Evolutionary conservation across 2,888 invertebrate species (phyloP).

Genomic region (Steinernema scapterisci): DNA sequence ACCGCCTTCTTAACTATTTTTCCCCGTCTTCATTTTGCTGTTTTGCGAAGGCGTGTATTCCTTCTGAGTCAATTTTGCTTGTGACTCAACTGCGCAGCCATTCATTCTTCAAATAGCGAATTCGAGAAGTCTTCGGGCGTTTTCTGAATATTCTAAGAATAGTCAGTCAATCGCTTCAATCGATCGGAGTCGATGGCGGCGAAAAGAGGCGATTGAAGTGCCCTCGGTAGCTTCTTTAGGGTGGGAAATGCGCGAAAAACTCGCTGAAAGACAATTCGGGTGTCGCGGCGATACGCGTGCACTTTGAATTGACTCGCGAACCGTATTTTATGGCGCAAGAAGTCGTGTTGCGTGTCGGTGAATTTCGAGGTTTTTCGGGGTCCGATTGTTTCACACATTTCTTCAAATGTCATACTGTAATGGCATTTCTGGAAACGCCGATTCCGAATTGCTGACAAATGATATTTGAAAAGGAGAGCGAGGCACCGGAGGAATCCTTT

Average conservation of each 20-base stretch:
- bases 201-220: not conserved
- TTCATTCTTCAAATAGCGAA: conserved; percentile 2
- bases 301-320: conserved; percentile 26
- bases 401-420: no score
- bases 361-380: not conserved
- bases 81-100: not conserved
- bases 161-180: not conserved
- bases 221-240: conserved; percentile 8
- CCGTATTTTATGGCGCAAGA: conserved; percentile 25
- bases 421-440: no score
- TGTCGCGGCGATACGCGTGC: not conserved
- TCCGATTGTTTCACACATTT: not conserved
- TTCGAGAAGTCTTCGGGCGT: conserved; percentile 3
- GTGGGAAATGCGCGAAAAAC: conserved; percentile 24
- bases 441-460: no score
- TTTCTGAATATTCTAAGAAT: not conserved
- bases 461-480: no score
- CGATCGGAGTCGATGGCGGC: not conserved
- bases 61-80: not conserved
- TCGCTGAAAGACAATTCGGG: not conserved
- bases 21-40: not conserved
- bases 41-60: not conserved
- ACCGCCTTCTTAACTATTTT: not conserved
- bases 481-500: no score
- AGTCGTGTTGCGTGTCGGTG: not conserved